These are phyloP conservation scores for Sturnus vulgaris DNA, from an alignment of 2,113 vertebrate species.

Conservation along the genomic window DNA sequence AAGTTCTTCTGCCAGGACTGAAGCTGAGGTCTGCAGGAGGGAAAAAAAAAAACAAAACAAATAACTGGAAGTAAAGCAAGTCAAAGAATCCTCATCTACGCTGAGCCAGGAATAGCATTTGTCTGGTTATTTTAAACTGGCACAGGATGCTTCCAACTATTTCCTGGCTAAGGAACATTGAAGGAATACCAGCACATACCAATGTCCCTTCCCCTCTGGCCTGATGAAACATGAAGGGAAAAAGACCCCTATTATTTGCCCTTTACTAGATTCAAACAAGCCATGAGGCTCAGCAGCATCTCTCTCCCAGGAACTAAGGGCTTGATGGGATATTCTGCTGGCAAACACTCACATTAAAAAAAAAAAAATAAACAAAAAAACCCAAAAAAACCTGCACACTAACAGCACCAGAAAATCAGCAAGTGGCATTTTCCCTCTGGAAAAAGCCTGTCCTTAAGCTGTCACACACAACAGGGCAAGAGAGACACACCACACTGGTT, in stretches of 20 bases:
- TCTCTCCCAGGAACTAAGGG: background rate
- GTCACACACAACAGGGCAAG: background rate
- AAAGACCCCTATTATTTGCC: background rate
- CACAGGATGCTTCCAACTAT: background rate
- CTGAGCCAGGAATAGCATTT: background rate
- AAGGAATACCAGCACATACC: background rate
- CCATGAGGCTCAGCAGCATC: accelerated
- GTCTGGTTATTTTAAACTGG: background rate
- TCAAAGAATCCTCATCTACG: background rate
- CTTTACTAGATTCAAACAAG: background rate
- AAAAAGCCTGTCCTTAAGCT: background rate
- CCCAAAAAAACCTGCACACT: background rate
- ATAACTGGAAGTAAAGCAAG: slow-evolving; percentile 35
- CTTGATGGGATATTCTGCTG: background rate
- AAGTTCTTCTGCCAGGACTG: slow-evolving; percentile 92
- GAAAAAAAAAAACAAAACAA: background rate
- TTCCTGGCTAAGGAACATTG: background rate
- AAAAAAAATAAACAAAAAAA: background rate
- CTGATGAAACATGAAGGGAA: background rate
- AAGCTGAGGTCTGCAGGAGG: slow-evolving; percentile 71
- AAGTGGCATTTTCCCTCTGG: background rate
- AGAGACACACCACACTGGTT: background rate
- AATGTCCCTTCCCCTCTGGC: background rate
- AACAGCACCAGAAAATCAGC: background rate
- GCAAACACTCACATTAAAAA: background rate